These are phyloP conservation scores for Isichthys henryi DNA, from an alignment of 2,113 vertebrate genomes.

Conservation along the genomic window DNA sequence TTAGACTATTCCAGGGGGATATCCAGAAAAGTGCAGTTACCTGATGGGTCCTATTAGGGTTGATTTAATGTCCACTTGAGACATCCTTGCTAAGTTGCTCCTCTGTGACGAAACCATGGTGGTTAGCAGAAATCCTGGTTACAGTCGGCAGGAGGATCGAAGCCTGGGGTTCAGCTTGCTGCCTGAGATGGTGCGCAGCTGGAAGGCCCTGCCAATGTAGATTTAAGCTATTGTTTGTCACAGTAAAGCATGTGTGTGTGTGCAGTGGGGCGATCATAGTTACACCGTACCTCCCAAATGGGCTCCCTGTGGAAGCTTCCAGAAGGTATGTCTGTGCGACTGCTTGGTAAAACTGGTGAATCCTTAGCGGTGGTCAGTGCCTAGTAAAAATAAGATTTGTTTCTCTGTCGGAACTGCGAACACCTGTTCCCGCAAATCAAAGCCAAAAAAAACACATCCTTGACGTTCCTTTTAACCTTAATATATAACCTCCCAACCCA, in stretches of 20 bases:
- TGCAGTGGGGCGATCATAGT: not conserved
- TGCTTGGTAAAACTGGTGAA: not conserved
- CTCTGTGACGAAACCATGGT: not conserved
- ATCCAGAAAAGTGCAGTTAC: not conserved
- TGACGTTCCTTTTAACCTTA: not conserved
- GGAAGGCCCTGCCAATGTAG: not conserved
- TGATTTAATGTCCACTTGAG: not conserved
- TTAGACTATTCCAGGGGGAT: not conserved
- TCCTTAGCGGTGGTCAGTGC: not conserved
- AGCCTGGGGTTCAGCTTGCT: not conserved
- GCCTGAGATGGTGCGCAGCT: not conserved
- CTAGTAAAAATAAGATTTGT: conserved; percentile 4
- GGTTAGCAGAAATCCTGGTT: not conserved
- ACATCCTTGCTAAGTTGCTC: not conserved
- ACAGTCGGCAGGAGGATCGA: not conserved
- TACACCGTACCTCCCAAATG: not conserved
- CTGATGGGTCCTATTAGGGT: not conserved
- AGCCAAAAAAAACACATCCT: not conserved
- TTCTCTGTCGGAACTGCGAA: not conserved
- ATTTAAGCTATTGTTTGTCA: not conserved
- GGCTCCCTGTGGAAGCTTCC: not conserved
- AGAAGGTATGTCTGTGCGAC: not conserved
- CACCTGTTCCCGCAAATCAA: not conserved
- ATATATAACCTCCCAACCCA: not conserved
- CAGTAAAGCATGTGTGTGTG: not conserved